These are phyloP conservation scores for Hydrochoerus hydrochaeris DNA, from an alignment of 2,113 vertebrate species.

Conservation along the genomic window DNA sequence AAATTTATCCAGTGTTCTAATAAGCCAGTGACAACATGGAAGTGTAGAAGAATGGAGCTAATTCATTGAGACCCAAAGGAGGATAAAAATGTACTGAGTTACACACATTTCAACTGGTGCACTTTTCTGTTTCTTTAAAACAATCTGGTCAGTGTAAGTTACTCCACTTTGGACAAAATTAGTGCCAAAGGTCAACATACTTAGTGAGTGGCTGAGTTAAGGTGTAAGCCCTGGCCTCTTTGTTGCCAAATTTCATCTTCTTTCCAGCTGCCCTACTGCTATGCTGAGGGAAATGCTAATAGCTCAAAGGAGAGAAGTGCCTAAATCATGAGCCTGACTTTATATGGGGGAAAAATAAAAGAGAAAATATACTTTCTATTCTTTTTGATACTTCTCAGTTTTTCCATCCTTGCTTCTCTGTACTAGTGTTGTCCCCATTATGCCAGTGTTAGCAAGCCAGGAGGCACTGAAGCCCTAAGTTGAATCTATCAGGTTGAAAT, in stretches of 20 bases:
- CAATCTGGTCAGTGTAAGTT: not conserved
- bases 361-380: not conserved
- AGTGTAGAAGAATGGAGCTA: not conserved
- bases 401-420: not conserved
- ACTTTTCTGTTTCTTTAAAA: not conserved
- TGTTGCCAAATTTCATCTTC: not conserved
- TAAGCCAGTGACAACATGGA: not conserved
- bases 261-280: not conserved
- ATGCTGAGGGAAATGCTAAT: not conserved
- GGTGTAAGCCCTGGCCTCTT: not conserved
- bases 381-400: not conserved
- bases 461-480: not conserved
- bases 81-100: not conserved
- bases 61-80: not conserved
- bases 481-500: not conserved
- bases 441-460: not conserved
- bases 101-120: not conserved
- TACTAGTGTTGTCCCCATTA: not conserved
- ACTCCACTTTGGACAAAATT: not conserved
- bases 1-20: not conserved
- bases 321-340: not conserved
- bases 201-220: not conserved
- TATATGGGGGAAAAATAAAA: not conserved
- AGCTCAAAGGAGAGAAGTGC: not conserved
- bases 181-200: not conserved